Conservation (phyloP, 2,888 invertebrate species). For the Opisthograptis luteolata region DNA sequence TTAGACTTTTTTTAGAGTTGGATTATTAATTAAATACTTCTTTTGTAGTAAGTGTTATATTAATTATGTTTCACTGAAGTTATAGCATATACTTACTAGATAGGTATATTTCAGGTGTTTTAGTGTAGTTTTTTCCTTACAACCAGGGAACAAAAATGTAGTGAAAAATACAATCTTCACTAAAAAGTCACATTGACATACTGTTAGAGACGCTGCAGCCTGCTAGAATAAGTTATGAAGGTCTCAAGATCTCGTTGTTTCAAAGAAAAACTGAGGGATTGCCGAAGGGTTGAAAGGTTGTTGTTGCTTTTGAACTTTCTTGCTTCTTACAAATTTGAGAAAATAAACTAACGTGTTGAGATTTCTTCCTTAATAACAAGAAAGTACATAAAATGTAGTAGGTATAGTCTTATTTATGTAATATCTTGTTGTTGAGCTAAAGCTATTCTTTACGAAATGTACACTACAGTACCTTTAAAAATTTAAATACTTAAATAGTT, state of each 20-base stretch:
- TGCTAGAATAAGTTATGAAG: constrained; percentile 22
- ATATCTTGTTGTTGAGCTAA: too few species aligned
- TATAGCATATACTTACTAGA: too few species aligned
- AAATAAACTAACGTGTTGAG: not conserved
- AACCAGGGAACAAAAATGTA: not conserved
- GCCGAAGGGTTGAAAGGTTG: constrained; percentile 11
- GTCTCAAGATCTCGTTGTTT: constrained; percentile 7
- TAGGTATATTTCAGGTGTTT: too few species aligned
- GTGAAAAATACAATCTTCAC: not conserved
- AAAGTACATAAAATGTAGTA: too few species aligned
- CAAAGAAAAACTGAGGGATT: constrained; percentile 8
- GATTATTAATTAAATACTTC: too few species aligned
- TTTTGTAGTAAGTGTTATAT: too few species aligned
- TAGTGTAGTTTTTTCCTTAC: not conserved
- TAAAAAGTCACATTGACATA: constrained; percentile 27
- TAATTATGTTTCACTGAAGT: too few species aligned
- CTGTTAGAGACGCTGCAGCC: constrained; percentile 25
- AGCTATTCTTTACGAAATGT: too few species aligned
- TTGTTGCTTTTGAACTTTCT: not conserved
- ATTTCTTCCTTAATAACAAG: too few species aligned
- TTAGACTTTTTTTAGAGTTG: not conserved
- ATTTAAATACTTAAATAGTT: too few species aligned
- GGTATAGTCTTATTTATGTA: too few species aligned
- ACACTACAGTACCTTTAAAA: too few species aligned
- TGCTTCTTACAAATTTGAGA: not conserved